phyloP scores from a whole-genome alignment of 2,888 invertebrate species.

The Netelia inedita region DNA sequence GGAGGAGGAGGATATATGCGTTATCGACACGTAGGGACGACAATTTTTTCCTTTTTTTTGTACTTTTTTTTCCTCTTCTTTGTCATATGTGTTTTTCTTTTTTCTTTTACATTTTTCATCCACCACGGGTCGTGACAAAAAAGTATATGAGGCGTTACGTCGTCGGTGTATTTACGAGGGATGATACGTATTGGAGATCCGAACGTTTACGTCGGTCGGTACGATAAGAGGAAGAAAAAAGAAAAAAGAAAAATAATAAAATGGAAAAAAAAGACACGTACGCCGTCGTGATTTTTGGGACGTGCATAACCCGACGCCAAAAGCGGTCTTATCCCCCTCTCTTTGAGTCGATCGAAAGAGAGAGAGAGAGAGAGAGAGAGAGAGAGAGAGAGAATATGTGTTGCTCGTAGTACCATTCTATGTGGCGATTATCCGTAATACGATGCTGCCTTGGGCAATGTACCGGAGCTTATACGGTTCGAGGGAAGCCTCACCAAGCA shows the following conservation, averaged over 20 bases:
- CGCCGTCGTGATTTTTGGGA: background rate
- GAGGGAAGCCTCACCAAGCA: conserved; percentile 27
- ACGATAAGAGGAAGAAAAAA: background rate
- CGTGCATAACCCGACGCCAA: background rate
- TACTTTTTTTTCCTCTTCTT: conserved; percentile 6
- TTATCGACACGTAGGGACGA: conserved; percentile 54
- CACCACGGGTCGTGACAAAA: conserved; percentile 10
- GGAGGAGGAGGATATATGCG: conserved; percentile 17
- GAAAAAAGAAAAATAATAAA: background rate
- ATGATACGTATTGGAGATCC: conserved; percentile 10
- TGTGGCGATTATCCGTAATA: background rate
- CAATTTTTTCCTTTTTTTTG: conserved; percentile 17
- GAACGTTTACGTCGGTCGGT: background rate
- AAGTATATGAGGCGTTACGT: background rate
- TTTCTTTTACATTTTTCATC: conserved; percentile 49
- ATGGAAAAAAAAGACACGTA: background rate
- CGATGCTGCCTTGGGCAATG: background rate
- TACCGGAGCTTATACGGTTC: background rate
- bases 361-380: no score
- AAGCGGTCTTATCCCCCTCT: background rate
- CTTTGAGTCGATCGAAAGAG: no score
- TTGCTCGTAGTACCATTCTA: background rate
- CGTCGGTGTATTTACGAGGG: background rate
- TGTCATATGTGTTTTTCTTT: conserved; percentile 14
- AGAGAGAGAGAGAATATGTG: background rate